Evolutionary conservation across 1,140 invertebrate genomes (phyloP).

Genomic region (Drosophila yakuba): DNA sequence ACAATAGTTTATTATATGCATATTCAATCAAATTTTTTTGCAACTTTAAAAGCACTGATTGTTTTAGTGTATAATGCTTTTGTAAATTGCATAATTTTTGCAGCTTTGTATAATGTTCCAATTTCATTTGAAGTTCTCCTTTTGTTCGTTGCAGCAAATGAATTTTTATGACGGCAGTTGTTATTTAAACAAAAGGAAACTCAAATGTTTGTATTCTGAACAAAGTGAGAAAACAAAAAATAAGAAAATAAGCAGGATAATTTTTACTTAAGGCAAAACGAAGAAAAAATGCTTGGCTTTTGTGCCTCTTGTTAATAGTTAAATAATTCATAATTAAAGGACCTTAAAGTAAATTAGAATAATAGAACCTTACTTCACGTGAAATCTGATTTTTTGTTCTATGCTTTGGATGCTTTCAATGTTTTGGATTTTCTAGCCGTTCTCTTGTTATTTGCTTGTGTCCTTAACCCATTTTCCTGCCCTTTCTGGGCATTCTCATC

Average conservation of each 20-base stretch:
- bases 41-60: neutral
- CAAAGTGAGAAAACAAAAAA: conserved; percentile 21
- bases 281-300: neutral
- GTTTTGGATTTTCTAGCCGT: neutral
- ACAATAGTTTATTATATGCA: too few relatives aligned
- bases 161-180: conserved; percentile 39
- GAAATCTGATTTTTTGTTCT: too few relatives aligned
- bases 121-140: neutral
- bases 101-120: neutral
- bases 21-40: neutral
- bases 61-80: neutral
- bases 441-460: neutral
- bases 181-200: conserved; percentile 36
- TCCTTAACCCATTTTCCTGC: neutral
- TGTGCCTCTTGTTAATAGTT: too few relatives aligned
- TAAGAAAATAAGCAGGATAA: conserved; percentile 14
- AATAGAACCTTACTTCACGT: neutral
- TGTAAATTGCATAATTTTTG: conserved; percentile 31
- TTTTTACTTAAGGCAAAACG: too few relatives aligned
- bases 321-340: neutral
- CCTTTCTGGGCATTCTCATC: neutral
- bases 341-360: conserved; percentile 11
- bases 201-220: neutral
- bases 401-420: too few relatives aligned
- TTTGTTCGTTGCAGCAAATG: conserved; percentile 11